Evolutionary conservation across 2,888 invertebrate species (phyloP), one percentile per base, ranked within the genome.

Genomic region (Onchidella celtica): DNA sequence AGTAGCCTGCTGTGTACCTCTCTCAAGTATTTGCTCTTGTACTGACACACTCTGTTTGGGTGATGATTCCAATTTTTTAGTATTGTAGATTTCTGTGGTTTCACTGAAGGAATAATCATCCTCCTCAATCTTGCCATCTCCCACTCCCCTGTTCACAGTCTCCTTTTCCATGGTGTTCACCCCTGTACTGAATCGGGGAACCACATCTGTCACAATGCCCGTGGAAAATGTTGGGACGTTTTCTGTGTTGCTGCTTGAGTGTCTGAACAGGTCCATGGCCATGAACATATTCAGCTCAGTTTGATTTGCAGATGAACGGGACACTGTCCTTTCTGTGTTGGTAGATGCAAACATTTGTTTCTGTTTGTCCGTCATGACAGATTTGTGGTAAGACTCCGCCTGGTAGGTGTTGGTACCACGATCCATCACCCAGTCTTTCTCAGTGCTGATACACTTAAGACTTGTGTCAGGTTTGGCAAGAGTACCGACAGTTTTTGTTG

Each of bases 351-450:
- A 87, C 72, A 84, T 86, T 38, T 75, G 85, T 14, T 86, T 78
- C 1, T 84, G 85, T 36, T 83, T 86, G 0, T 90, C 90, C 0
- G 92, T 92, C 82, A 88, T 88, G 47, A 88, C 88, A 11, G 86
- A 79, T 57, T 88, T 87, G 79, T 87, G 85, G 29, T 87, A 88
- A 2, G 69, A 83, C 59, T 88, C 86, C 24, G 85, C 79, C 11
- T 82, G 83, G 6, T 84, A 81, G 6, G 91, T 92, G 81, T 90
- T 90, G n/a, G 90, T 89, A 32, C 85, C 79, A 14, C 86, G 84
- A 81, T 92, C 91, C n/a, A 89, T 47, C 68, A 86, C 86, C 90
- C 90, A 90, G 3, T 88, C 89, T 80, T 87, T 87, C 73, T 91
- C 91, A 17, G 91, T 91, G 66, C 86, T 85, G 2, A 84, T 84